phyloP scores from a whole-genome alignment of 2,113 vertebrate genomes.

The Todiramphus saurophagus region DNA sequence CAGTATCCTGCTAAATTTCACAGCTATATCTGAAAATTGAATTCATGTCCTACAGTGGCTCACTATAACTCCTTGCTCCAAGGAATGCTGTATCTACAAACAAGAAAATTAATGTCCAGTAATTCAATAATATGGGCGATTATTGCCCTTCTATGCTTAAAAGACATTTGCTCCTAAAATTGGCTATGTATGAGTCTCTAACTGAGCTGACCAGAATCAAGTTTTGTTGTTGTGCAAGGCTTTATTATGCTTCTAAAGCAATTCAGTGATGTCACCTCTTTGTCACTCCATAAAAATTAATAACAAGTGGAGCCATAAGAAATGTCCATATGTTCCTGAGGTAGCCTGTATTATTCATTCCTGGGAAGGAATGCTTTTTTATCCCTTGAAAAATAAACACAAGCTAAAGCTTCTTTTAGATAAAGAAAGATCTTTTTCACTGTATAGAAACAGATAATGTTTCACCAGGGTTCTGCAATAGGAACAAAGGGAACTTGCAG shows the following conservation, averaged over 20 bases:
- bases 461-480: neutral
- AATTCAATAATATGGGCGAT: neutral
- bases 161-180: neutral
- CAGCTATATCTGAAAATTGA: neutral
- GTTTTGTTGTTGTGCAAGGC: neutral
- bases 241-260: constrained; percentile 15
- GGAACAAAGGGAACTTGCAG: neutral
- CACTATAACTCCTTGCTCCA: neutral
- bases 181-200: neutral
- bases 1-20: neutral
- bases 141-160: neutral
- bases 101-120: neutral
- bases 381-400: neutral
- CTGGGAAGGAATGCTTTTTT: neutral
- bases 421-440: neutral
- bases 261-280: neutral
- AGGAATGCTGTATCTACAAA: neutral
- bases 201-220: neutral
- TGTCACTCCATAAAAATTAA: constrained; percentile 9
- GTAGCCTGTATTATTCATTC: constrained; percentile 3
- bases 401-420: neutral
- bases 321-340: neutral
- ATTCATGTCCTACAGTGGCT: neutral
- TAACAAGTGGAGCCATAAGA: constrained; percentile 16
- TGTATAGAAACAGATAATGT: neutral